phyloP scores from a whole-genome alignment of 2,888 invertebrate species.

The Drosophila anomalata region DNA sequence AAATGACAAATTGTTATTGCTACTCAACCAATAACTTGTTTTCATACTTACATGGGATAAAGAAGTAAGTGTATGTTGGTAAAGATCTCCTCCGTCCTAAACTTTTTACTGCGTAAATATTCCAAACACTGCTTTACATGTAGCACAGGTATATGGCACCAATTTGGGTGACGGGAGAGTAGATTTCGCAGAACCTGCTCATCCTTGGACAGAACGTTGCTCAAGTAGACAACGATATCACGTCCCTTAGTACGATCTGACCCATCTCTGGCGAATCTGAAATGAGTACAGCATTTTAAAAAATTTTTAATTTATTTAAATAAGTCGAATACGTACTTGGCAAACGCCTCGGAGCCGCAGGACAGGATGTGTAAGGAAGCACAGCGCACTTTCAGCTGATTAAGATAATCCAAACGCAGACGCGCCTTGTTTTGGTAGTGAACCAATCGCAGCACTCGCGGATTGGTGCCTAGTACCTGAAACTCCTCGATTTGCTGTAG shows the following conservation, averaged over 20 bases:
- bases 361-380: conserved; percentile 85
- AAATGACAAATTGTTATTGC: background rate
- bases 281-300: background rate
- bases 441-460: conserved; percentile 85
- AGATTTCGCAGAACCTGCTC: conserved; percentile 76
- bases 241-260: conserved; percentile 85
- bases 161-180: conserved; percentile 87
- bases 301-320: background rate
- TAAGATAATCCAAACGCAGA: conserved; percentile 85
- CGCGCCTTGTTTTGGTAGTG: conserved; percentile 84
- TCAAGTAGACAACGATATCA: conserved; percentile 84
- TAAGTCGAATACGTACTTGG: conserved; percentile 75
- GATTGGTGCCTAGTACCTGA: conserved; percentile 86
- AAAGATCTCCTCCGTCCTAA: conserved; percentile 85
- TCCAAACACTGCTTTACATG: conserved; percentile 86
- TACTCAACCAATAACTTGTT: background rate
- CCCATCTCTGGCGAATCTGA: conserved; percentile 86
- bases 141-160: conserved; percentile 86
- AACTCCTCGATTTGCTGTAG: conserved; percentile 87
- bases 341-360: conserved; percentile 81
- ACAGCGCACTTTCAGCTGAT: conserved; percentile 84
- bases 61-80: conserved; percentile 87
- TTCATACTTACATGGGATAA: conserved; percentile 87
- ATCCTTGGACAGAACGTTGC: conserved; percentile 80
- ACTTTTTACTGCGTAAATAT: conserved; percentile 85